Percentiles rank a stretch among this genome's conserved stretches.
These are phyloP conservation scores for Xestoiulus laeticollis DNA, from an alignment of 2,888 invertebrate genomes.

Conservation along the genomic window DNA sequence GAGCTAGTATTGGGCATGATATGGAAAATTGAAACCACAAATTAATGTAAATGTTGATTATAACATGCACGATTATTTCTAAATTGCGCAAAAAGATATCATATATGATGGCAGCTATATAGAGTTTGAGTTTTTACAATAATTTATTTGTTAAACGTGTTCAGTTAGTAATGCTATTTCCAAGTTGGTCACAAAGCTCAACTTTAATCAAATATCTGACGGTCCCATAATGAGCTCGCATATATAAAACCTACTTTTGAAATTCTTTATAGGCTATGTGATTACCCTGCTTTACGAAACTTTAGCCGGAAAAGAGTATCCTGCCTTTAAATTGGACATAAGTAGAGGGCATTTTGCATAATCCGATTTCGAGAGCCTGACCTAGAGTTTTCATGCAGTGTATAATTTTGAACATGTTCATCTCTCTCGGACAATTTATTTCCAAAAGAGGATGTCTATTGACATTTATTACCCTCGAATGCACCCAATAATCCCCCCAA, in stretches of 20 bases:
- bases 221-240: background rate
- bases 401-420: background rate
- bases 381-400: background rate
- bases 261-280: background rate
- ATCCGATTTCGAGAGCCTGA: background rate
- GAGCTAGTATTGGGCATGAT: too few species aligned
- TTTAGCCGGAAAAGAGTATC: background rate
- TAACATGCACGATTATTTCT: too few species aligned
- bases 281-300: background rate
- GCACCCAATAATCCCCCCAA: constrained; percentile 11
- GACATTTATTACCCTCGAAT: background rate
- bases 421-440: background rate
- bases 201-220: background rate
- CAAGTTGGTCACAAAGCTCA: background rate
- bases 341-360: background rate
- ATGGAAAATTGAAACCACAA: too few species aligned
- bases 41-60: too few species aligned
- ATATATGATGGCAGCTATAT: too few species aligned
- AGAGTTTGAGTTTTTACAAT: too few species aligned
- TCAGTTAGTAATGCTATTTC: too few species aligned
- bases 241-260: background rate
- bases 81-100: too few species aligned
- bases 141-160: too few species aligned
- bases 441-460: background rate
- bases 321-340: constrained; percentile 5